Base-by-base conservation (phyloP, 2,888 invertebrate genomes). In the Leptodirus hochenwartii region DNA sequence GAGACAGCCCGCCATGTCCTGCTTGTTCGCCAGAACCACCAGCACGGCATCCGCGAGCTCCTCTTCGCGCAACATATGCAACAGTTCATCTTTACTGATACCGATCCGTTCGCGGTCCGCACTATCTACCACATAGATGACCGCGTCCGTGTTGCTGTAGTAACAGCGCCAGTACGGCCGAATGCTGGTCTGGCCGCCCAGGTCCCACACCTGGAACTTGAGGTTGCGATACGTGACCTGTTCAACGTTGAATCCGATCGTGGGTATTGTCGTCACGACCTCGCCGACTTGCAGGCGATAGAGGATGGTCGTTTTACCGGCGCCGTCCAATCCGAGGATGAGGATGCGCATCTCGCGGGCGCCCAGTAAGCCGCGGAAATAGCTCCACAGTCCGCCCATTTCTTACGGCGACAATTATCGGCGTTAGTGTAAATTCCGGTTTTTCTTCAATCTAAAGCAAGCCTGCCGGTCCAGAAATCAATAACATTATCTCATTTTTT, bases 151-250 rank as follows among this genome's bases (percentile, higher is more conserved):
- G 61, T 98, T 98, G 43, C 95, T 91, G 57, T 93, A 98, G 59
- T 98, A 98, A 69, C 96, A 98, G 57, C 98, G 70, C 98, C 98
- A 98, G 56, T 98, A 98, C 1, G 96, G 96, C 62, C 95, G 75
- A 59, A 96, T 96, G 64, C 93, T 95, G 37, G 95, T 96, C 56
- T 98, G 96, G 44, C 96, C 96, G 30, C 96, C 96, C 31, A 98
- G 68, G 67, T 98, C 93, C 93, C 93, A 93, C 16, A 87, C 93
- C 76, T 96, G 96, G 54, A 98, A 98, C 61, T 95, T 98, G 40
- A 98, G 69, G 65, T 98, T 98, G 66, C 95, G 95, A 57, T 93
- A 96, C 45, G 87, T 87, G 34, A 96, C 95, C 69, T 95, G 95
- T 61, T 96, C 96, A 44, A 96, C 98, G 62, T 98, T 98, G 61